phyloP scores from a whole-genome alignment of 2,797 vertebrate species.

The Anguilla obscura region DNA sequence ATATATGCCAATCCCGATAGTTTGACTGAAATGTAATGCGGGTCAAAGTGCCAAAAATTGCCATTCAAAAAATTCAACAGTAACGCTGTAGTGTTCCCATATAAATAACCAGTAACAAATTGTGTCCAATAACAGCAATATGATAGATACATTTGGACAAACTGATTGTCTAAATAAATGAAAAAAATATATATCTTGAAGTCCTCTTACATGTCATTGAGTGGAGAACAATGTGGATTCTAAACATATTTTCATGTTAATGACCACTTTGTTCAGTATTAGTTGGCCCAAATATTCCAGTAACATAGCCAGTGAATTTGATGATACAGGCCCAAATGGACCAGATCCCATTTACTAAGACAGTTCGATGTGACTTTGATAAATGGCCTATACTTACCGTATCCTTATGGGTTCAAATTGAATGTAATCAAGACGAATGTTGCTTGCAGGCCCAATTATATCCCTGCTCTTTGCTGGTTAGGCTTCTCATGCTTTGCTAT shows the following conservation, averaged over 20 bases:
- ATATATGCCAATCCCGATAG: too few relatives aligned
- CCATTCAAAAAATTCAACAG: too few relatives aligned
- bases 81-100: not conserved
- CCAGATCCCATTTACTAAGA: conserved; percentile 50
- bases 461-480: conserved; percentile 52
- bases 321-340: conserved; percentile 51
- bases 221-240: not conserved
- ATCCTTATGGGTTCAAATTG: conserved; percentile 67
- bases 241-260: conserved; percentile 31
- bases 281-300: conserved; percentile 44
- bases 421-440: conserved; percentile 74
- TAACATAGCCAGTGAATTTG: conserved; percentile 42
- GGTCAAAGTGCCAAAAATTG: too few relatives aligned
- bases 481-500: conserved; percentile 58
- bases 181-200: conserved; percentile 1
- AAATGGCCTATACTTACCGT: conserved; percentile 65
- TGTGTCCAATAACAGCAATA: not conserved
- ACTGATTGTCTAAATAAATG: conserved; percentile 11
- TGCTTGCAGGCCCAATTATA: conserved; percentile 63
- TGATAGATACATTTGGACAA: not conserved
- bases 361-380: conserved; percentile 63
- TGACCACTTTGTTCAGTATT: conserved; percentile 7
- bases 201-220: conserved; percentile 30
- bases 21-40: too few relatives aligned
- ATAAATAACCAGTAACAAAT: not conserved